phyloP scores from a whole-genome alignment of 53 echinoderm and acorn worm species.

The Patiria pectinifera region DNA sequence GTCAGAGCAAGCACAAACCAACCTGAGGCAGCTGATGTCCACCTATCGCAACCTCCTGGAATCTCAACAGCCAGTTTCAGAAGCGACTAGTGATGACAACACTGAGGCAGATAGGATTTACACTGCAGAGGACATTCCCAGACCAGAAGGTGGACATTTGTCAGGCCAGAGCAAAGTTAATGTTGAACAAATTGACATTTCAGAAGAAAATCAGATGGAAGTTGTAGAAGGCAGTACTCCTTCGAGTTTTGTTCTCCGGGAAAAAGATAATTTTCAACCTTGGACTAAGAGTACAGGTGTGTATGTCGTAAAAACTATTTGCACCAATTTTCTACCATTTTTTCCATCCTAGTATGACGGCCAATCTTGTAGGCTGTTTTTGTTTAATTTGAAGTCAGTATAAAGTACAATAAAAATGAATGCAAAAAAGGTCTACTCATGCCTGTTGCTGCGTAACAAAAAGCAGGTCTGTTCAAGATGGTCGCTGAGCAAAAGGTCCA shows the following conservation, averaged over 20 bases:
- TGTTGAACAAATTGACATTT: not conserved
- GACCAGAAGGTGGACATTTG: slow-evolving; percentile 12
- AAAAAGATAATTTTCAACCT: slow-evolving; percentile 24
- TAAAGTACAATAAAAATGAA: too few relatives aligned
- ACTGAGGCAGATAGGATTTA: slow-evolving; percentile 14
- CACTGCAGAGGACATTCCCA: slow-evolving; percentile 38
- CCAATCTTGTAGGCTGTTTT: not conserved
- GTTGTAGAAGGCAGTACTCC: not conserved
- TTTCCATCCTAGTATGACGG: not conserved
- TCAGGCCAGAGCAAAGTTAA: not conserved
- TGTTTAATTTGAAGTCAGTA: too few relatives aligned
- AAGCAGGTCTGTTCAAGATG: too few relatives aligned
- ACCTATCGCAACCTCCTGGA: slow-evolving; percentile 31
- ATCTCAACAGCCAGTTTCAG: slow-evolving; percentile 27
- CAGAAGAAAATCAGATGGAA: slow-evolving; percentile 1
- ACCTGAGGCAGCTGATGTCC: slow-evolving; percentile 17
- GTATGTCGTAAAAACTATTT: not conserved
- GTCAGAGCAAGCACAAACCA: slow-evolving; percentile 27
- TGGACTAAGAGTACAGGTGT: slow-evolving; percentile 50
- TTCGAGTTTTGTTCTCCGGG: not conserved
- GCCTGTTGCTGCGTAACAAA: too few relatives aligned
- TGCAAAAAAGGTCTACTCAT: too few relatives aligned
- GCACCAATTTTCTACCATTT: not conserved
- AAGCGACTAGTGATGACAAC: not conserved
- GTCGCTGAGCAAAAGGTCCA: too few relatives aligned